Percentiles rank a stretch among this genome's conserved stretches.
These are phyloP conservation scores for Callyntrura guangdongensis DNA, from an alignment of 2,888 invertebrate species.

Conservation along the genomic window DNA sequence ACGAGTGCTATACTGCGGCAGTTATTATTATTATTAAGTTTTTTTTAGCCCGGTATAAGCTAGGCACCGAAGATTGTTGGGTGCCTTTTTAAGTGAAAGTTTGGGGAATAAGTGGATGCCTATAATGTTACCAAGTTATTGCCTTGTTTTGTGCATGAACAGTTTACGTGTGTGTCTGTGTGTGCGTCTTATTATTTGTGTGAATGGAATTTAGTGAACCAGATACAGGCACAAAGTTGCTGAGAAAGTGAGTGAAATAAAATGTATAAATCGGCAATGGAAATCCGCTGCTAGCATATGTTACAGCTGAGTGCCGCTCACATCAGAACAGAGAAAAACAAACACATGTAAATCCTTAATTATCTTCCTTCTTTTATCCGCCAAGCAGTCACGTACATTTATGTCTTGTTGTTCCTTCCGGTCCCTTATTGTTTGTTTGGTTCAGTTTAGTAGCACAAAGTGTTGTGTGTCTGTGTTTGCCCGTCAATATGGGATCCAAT, in stretches of 20 bases:
- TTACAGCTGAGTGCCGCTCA: not conserved
- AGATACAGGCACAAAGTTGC: conserved; percentile 30
- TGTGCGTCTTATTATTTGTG: conserved; percentile 49
- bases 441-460: not conserved
- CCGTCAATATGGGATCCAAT: not conserved
- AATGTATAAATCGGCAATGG: conserved; percentile 37
- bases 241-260: conserved; percentile 17
- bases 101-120: conserved; percentile 28
- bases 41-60: not conserved
- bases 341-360: conserved; percentile 22
- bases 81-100: conserved; percentile 39
- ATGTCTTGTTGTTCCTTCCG: not conserved
- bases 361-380: conserved; percentile 1
- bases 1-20: not conserved
- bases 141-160: conserved; percentile 13
- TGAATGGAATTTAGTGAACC: conserved; percentile 41
- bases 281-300: conserved; percentile 5
- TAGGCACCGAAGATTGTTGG: not conserved
- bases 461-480: not conserved
- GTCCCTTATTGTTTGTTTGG: not conserved
- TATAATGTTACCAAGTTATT: conserved; percentile 23
- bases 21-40: not conserved
- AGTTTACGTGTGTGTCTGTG: not conserved
- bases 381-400: conserved; percentile 14
- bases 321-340: conserved; percentile 11